phyloP scores from a whole-genome alignment of 2,888 invertebrate genomes.

The Nemoura dubitans region DNA sequence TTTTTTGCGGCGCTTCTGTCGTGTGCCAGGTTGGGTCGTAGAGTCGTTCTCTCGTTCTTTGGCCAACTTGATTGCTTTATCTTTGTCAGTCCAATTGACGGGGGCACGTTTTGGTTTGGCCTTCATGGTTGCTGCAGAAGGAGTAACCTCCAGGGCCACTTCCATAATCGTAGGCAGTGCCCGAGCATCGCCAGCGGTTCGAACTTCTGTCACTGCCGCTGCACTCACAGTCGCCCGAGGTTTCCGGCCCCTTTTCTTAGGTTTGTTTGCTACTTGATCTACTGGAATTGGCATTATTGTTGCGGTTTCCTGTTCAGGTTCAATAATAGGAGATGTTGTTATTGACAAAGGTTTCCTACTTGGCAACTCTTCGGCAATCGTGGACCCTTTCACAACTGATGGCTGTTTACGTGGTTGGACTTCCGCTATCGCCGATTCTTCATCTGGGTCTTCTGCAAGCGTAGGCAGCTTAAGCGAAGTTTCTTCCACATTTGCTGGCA shows the following conservation, averaged over 20 bases:
- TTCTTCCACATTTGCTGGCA: not conserved
- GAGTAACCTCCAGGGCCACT: not conserved
- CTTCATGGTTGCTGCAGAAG: not conserved
- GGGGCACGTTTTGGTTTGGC: not conserved
- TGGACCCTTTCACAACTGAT: no score
- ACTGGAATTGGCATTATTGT: no score
- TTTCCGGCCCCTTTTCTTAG: not conserved
- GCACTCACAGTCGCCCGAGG: not conserved
- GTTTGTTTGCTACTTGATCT: not conserved
- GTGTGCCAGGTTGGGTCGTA: not conserved
- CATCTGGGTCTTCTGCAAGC: no score
- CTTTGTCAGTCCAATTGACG: not conserved
- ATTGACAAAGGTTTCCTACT: not conserved
- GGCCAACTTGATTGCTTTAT: not conserved
- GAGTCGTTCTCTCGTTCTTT: not conserved
- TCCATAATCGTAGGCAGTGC: no score
- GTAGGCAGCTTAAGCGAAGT: no score
- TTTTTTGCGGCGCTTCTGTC: not conserved
- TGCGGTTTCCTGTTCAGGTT: not conserved
- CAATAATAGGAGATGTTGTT: not conserved
- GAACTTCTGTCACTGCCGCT: no score
- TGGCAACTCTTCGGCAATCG: not conserved
- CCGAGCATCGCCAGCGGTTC: no score
- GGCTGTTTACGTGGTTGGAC: no score
- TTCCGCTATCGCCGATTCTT: no score